phyloP scores from a whole-genome alignment of 2,888 invertebrate species.

The Timandra comae region DNA sequence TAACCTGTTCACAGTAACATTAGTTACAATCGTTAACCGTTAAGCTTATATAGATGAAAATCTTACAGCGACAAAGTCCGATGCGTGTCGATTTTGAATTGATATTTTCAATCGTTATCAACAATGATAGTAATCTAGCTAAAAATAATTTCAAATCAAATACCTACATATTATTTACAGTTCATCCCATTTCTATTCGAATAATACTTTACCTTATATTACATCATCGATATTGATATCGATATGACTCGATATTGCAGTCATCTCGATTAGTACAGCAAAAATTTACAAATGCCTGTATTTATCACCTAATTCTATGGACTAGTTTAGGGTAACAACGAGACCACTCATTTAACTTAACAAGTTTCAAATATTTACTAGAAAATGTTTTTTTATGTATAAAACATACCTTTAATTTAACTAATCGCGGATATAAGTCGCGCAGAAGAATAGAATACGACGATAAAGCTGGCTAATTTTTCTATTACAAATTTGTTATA shows the following conservation, averaged over 20 bases:
- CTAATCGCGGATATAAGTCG: too few relatives aligned
- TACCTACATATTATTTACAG: slow-evolving; percentile 48
- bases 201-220: slow-evolving; percentile 31
- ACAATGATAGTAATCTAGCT: slow-evolving; percentile 3
- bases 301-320: slow-evolving; percentile 45
- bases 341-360: slow-evolving; percentile 28
- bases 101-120: too few relatives aligned
- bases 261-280: slow-evolving; percentile 16
- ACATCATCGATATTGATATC: slow-evolving; percentile 28
- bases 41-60: background rate
- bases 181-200: slow-evolving; percentile 15
- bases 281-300: slow-evolving; percentile 59
- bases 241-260: slow-evolving; percentile 9
- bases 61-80: background rate
- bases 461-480: too few relatives aligned
- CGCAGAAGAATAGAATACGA: too few relatives aligned
- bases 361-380: slow-evolving; percentile 25
- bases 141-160: slow-evolving; percentile 4
- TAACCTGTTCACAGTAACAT: background rate
- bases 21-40: background rate
- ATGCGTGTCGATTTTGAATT: too few relatives aligned
- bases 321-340: slow-evolving; percentile 63
- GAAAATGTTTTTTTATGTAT: too few relatives aligned
- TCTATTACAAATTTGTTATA: too few relatives aligned
- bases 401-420: too few relatives aligned